phyloP scores from a whole-genome alignment of 2,888 invertebrate species.

The Acronicta aceris region DNA sequence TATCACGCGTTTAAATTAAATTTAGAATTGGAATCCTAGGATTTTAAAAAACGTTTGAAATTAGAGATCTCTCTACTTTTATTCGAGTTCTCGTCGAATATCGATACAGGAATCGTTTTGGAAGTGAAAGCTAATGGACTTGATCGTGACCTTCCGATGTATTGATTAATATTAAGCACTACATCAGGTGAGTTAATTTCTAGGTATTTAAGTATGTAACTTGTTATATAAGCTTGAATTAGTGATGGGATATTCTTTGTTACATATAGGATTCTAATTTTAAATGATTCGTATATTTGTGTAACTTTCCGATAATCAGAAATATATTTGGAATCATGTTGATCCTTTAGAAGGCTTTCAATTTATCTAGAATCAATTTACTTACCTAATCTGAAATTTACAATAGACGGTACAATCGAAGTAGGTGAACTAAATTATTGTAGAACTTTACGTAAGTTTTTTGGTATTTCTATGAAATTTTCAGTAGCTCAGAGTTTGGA shows the following conservation, averaged over 20 bases:
- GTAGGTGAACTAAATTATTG: too few species aligned
- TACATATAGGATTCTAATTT: too few species aligned
- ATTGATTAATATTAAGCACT: slow-evolving; percentile 47
- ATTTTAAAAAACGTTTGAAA: slow-evolving; percentile 5
- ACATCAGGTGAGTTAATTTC: slow-evolving; percentile 47
- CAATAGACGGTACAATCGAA: too few species aligned
- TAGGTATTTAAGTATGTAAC: slow-evolving; percentile 12
- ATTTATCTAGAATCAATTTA: too few species aligned
- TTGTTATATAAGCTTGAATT: slow-evolving; percentile 30
- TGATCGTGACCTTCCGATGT: slow-evolving; percentile 70
- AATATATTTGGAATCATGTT: too few species aligned
- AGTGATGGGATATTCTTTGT: background rate
- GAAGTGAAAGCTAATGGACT: slow-evolving; percentile 60
- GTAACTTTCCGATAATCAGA: too few species aligned
- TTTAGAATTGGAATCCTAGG: slow-evolving; percentile 29
- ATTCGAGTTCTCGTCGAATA: background rate
- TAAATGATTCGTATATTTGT: too few species aligned
- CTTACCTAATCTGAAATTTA: too few species aligned
- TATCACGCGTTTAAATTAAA: slow-evolving; percentile 66
- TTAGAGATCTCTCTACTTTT: background rate
- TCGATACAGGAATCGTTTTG: slow-evolving; percentile 24
- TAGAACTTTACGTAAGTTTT: too few species aligned
- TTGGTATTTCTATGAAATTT: too few species aligned
- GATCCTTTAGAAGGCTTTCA: too few species aligned
- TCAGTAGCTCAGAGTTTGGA: too few species aligned